phyloP scores from a whole-genome alignment of 2,797 vertebrate genomes.

The Artibeus jamaicensis region DNA sequence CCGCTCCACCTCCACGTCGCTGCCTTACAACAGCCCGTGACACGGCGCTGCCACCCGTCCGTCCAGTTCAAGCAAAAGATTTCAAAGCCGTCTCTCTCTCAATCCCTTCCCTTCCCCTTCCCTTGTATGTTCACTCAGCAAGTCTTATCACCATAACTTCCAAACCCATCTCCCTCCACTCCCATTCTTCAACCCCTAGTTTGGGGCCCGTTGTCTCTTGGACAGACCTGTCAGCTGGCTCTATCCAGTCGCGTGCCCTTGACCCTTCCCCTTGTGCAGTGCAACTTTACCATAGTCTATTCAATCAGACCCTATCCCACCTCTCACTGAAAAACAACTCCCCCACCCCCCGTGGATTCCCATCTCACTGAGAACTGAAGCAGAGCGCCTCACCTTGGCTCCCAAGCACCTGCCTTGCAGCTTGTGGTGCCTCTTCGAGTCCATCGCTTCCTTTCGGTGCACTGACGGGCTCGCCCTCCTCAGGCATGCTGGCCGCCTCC shows the following conservation, averaged over 20 bases:
- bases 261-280: not conserved
- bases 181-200: too few relatives aligned
- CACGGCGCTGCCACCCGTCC: too few relatives aligned
- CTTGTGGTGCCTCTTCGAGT: too few relatives aligned
- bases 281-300: too few relatives aligned
- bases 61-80: too few relatives aligned
- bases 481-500: not conserved
- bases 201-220: not conserved
- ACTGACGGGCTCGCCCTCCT: not conserved
- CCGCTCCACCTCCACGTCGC: too few relatives aligned
- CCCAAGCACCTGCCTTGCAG: not conserved
- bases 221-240: not conserved
- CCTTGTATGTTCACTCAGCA: not conserved
- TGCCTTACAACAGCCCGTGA: not conserved
- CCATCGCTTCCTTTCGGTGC: not conserved
- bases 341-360: not conserved
- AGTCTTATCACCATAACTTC: not conserved
- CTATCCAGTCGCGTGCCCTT: too few relatives aligned
- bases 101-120: too few relatives aligned
- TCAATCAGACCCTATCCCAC: not conserved
- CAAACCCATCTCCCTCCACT: not conserved
- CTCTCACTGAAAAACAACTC: not conserved
- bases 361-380: not conserved
- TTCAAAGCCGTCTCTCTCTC: not conserved
- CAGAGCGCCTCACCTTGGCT: not conserved